A percentile compares a stretch with the other conserved stretches of the same genome.
These are phyloP conservation scores for Drosophila athabasca DNA, from an alignment of 1,140 invertebrate species.

Conservation along the genomic window DNA sequence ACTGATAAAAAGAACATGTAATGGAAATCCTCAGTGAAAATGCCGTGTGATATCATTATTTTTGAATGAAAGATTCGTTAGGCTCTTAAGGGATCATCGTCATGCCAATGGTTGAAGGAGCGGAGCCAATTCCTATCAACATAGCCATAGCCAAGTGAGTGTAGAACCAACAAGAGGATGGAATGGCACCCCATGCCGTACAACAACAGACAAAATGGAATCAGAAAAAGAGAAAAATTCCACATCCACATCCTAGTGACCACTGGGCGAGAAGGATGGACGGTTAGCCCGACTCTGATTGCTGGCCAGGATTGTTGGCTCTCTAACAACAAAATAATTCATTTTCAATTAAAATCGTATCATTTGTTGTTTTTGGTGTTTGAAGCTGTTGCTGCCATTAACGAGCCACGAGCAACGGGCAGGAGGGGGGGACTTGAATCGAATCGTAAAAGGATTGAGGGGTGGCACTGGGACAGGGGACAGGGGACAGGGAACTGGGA, in stretches of 20 bases:
- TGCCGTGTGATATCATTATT: not conserved
- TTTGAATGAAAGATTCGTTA: constrained; percentile 26
- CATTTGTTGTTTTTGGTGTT: constrained; percentile 44
- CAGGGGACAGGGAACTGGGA: too few species aligned
- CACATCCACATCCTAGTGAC: constrained; percentile 13
- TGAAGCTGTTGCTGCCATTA: constrained; percentile 40
- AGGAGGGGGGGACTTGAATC: constrained; percentile 8
- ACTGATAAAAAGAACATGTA: not conserved
- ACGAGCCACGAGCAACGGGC: constrained; percentile 28
- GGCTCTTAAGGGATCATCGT: constrained; percentile 21
- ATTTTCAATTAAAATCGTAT: constrained; percentile 83
- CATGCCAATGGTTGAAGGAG: not conserved
- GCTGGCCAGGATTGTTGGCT: constrained; percentile 28
- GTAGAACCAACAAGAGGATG: not conserved
- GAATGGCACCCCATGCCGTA: not conserved
- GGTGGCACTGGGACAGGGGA: too few species aligned
- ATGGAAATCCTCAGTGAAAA: not conserved
- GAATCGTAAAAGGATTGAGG: not conserved
- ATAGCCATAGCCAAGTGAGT: not conserved
- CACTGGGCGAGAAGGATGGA: constrained; percentile 28
- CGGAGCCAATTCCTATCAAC: constrained; percentile 14
- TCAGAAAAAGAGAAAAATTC: constrained; percentile 8
- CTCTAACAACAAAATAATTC: constrained; percentile 80
- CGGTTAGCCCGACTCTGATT: constrained; percentile 3
- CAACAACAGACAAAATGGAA: constrained; percentile 9